Base-by-base conservation (phyloP, 2,888 invertebrate genomes). In the Epiblema foenella region DNA sequence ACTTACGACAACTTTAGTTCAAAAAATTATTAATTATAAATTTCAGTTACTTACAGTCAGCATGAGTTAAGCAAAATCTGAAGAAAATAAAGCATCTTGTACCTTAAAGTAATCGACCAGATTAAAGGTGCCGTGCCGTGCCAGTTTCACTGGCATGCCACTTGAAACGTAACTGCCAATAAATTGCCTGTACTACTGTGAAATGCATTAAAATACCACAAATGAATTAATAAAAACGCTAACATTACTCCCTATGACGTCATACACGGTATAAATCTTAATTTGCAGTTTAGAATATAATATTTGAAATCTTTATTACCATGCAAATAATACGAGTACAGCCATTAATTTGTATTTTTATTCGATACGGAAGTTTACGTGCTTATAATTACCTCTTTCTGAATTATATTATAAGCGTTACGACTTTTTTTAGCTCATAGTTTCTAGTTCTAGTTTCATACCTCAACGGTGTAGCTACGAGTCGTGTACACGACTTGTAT, bases 151-250 rank as follows among this genome's bases (percentile, higher is more conserved):
- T n/a, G 58, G 17, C 39, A 18, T 33, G 7, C 11, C 62, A 56
- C 67, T 57, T 46, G 65, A 59, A 66, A n/a, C n/a, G n/a, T n/a
- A n/a, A 71, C 20, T 17, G 15, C 29, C 58, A n/a, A 70, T 71
- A 71, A 71, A 71, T 71, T 62, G 62, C 71, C 62, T 20, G 39
- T 60, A 71, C 59, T 71, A 71, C 71, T 62, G 49, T 37, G 66
- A 67, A 71, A 71, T 71, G 67, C 67, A 71, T 71, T 71, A 71
- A 60, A 65, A 66, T 60, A 57, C 33, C 60, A 49, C 51, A 51
- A 33, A 33, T 33, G 33, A 33, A 33, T 33, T 8, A 5, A 33
- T n/a, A 70, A 58, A 51, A 56, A 54, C 17, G 20, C 17, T 11
- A 37, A 33, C 52, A 29, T 57, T 63, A 37, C 37, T 60, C 51